phyloP scores from a whole-genome alignment of 2,888 invertebrate species.

The Lepidocyrtoides sp. region DNA sequence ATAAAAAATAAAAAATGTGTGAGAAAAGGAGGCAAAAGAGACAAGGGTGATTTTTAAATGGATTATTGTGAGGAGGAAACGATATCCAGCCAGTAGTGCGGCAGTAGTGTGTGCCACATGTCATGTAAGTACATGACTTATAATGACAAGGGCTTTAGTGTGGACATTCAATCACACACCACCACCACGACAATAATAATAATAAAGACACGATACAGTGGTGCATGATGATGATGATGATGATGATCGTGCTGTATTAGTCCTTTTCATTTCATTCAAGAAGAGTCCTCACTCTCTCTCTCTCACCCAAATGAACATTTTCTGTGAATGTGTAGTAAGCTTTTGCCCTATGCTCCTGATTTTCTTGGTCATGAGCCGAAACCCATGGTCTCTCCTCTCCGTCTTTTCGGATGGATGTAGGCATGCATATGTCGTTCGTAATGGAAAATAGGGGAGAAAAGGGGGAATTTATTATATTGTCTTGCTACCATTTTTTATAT shows the following conservation, averaged over 20 bases:
- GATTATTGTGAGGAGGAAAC: no score
- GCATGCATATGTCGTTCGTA: constrained; percentile 26
- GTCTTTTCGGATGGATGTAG: neutral
- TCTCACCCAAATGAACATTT: constrained; percentile 23
- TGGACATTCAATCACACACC: neutral
- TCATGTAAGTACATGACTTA: neutral
- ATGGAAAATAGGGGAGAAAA: constrained; percentile 65
- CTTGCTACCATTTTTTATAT: constrained; percentile 45
- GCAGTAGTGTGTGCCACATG: neutral
- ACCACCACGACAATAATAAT: neutral
- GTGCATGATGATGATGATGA: constrained; percentile 5
- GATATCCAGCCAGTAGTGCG: no score
- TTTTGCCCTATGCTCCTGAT: neutral
- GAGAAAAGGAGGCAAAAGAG: neutral
- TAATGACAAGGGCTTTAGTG: constrained; percentile 4
- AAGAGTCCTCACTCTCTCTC: neutral
- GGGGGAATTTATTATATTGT: constrained; percentile 73
- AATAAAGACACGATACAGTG: constrained; percentile 4
- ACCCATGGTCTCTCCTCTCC: neutral
- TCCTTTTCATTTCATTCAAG: constrained; percentile 35
- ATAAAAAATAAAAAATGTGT: neutral
- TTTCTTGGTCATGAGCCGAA: constrained; percentile 22
- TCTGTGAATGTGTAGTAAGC: constrained; percentile 3
- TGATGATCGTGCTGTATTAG: constrained; percentile 18
- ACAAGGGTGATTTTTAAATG: constrained; percentile 28